Evolutionary conservation across 2,888 invertebrate genomes (phyloP), one percentile per base, ranked within the genome.

Genomic region (Cheiracanthium punctorium): DNA sequence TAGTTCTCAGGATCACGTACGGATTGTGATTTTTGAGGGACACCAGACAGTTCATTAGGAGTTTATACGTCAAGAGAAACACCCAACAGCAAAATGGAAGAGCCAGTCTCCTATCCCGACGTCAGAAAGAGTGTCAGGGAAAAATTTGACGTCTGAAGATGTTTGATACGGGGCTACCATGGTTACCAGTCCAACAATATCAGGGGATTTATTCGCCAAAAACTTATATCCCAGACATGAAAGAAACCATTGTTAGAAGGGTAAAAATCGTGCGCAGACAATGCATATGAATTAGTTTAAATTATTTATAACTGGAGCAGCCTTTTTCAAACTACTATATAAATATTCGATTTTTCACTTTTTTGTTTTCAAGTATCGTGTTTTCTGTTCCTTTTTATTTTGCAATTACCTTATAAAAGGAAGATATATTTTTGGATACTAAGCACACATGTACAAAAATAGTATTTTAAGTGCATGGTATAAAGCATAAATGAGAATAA

Each of bases 31-130:
- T 58, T 58, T 58, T 58, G 58, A 58, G 58, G 58, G 58, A 58
- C 24, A 58, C 58, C 24, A 71, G 82, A 82, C 82, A 77, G 76
- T 69, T 82, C 82, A 82, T 77, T 76, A 77, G 72, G 76, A 67
- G 41, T 48, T 37, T 32, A n/a, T n/a, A 43, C 72, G 64, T 75
- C 81, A 74, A 43, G 37, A 65, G 52, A 80, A 52, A 37, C 73
- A 58, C 58, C 58, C 58, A 58, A 24, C 58, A 58, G 24, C 58
- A 58, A 58, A 58, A 58, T 24, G 58, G 24, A 58, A 12, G 58
- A 24, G 58, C 24, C 37, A 7, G 7, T 24, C 58, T 58, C 24
- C 24, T 24, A n/a, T n/a, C n/a, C n/a, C n/a, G n/a, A n/a, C 58
- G 58, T 58, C 58, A 58, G 4, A 58, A 24, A 48, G 8, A 58